phyloP scores from a whole-genome alignment of 2,113 vertebrate species.

The Eudorcas thomsonii region DNA sequence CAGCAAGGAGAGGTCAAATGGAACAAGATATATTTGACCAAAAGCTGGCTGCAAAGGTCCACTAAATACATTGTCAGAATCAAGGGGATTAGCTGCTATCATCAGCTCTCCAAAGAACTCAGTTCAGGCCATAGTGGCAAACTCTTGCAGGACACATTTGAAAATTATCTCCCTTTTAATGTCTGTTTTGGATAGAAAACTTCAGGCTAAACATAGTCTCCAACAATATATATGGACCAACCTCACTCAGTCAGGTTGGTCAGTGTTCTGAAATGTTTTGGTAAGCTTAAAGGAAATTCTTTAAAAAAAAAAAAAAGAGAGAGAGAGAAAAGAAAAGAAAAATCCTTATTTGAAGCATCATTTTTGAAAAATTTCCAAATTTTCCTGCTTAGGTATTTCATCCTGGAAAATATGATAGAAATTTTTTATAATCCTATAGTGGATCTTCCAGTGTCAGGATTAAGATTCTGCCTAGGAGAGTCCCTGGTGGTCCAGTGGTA shows the following conservation, averaged over 20 bases:
- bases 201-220: background rate
- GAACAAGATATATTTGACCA: conserved; percentile 29
- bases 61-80: background rate
- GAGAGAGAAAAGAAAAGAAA: background rate
- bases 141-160: background rate
- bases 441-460: background rate
- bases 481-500: background rate
- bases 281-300: background rate
- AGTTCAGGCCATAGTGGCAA: background rate
- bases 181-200: background rate
- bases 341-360: background rate
- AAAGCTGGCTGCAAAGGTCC: background rate
- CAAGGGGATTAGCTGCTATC: background rate
- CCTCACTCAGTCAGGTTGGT: background rate
- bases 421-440: background rate
- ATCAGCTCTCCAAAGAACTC: background rate
- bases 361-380: background rate
- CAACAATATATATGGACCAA: background rate
- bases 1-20: background rate
- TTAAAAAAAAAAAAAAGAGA: background rate
- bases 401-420: background rate
- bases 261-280: background rate
- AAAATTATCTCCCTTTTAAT: background rate
- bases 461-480: background rate
- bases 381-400: background rate